Conservation (phyloP, 2,888 invertebrate genomes). For the Muschampia staudingeri region DNA sequence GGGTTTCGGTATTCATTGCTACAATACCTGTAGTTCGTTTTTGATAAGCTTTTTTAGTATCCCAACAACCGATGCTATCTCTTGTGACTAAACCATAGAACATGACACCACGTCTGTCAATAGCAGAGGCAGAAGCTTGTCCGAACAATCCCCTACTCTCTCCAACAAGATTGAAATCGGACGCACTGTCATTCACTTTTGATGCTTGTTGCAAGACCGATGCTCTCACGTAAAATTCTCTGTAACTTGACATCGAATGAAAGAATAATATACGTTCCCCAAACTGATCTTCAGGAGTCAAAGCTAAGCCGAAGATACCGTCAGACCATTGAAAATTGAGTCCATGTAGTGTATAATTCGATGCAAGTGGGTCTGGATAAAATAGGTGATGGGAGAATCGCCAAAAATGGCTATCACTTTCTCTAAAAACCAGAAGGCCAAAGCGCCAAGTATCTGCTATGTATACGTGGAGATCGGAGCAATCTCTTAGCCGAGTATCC, state of each 20-base stretch:
- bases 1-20: constrained; percentile 91
- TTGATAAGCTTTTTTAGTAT: constrained; percentile 93
- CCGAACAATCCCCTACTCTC: constrained; percentile 92
- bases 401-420: constrained; percentile 92
- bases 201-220: constrained; percentile 92
- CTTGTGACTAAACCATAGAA: constrained; percentile 95
- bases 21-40: constrained; percentile 92
- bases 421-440: constrained; percentile 92
- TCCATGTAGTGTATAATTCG: constrained; percentile 94
- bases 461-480: constrained; percentile 93
- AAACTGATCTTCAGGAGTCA: constrained; percentile 90
- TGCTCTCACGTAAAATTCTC: constrained; percentile 94
- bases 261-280: constrained; percentile 93
- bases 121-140: constrained; percentile 94
- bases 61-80: constrained; percentile 96
- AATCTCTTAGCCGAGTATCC: constrained; percentile 91
- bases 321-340: constrained; percentile 96
- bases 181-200: constrained; percentile 77
- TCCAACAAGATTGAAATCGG: constrained; percentile 82
- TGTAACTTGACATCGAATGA: constrained; percentile 96
- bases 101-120: constrained; percentile 94
- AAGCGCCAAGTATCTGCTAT: constrained; percentile 94
- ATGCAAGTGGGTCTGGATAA: constrained; percentile 94
- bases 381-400: constrained; percentile 93
- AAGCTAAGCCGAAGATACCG: constrained; percentile 94